These are phyloP conservation scores for Sebastes schlegelii DNA, from an alignment of 2,113 vertebrate species.

Conservation along the genomic window DNA sequence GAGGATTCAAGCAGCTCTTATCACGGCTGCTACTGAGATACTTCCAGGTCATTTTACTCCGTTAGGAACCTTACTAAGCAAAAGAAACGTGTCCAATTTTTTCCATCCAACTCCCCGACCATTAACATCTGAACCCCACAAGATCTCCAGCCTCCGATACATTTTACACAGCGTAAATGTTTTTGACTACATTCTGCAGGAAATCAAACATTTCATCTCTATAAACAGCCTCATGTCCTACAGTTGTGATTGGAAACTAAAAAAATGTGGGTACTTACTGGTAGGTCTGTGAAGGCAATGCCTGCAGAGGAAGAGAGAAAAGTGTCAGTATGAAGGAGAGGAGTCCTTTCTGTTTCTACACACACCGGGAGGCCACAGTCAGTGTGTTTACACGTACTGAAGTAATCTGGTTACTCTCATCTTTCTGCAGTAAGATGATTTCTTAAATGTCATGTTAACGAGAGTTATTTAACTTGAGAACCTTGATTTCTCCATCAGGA, in stretches of 20 bases:
- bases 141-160: neutral
- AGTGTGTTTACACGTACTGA: slow-evolving; percentile 15
- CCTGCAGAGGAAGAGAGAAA: slow-evolving; percentile 81
- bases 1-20: too few relatives aligned
- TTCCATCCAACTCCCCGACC: neutral
- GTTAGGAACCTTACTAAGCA: too few relatives aligned
- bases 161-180: slow-evolving; percentile 15
- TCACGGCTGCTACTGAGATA: too few relatives aligned
- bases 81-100: neutral
- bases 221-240: slow-evolving; percentile 3
- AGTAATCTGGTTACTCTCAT: slow-evolving; percentile 12
- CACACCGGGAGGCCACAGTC: neutral
- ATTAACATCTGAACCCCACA: neutral
- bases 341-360: neutral
- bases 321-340: slow-evolving; percentile 19
- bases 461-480: neutral
- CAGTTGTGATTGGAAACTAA: slow-evolving; percentile 23
- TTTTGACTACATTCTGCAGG: slow-evolving; percentile 1
- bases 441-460: neutral
- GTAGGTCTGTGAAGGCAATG: slow-evolving; percentile 98
- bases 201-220: slow-evolving; percentile 18
- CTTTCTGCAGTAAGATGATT: neutral
- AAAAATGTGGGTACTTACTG: slow-evolving; percentile 88
- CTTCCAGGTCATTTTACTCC: too few relatives aligned
- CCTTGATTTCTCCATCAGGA: neutral